A percentile compares a stretch with the other conserved stretches of the same genome.
Conservation (phyloP, 2,888 invertebrate genomes). For the Xanthostigma xanthostigma region DNA sequence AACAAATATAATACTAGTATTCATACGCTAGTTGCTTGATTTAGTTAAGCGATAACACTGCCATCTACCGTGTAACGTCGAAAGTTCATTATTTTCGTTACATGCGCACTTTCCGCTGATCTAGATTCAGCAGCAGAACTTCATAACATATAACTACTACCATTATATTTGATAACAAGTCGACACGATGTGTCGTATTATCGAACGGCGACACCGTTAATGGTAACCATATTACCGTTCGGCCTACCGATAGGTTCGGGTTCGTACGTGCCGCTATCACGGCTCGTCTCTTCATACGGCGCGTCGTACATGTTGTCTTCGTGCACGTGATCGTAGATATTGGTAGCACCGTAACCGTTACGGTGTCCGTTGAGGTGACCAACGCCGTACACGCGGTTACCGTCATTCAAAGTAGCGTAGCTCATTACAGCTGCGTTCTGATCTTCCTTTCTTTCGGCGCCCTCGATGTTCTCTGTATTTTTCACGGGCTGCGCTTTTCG, state of each 20-base stretch:
- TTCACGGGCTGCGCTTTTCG: constrained; percentile 76
- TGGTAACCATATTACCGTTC: constrained; percentile 55
- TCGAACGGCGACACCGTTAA: constrained; percentile 78
- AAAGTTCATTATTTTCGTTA: no score
- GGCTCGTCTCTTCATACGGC: constrained; percentile 51
- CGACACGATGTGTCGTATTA: constrained; percentile 24
- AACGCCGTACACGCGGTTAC: constrained; percentile 34
- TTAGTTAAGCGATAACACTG: no score
- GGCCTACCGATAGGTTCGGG: constrained; percentile 44
- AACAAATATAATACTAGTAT: no score
- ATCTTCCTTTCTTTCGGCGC: constrained; percentile 73
- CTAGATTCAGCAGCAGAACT: no score
- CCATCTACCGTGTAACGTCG: no score
- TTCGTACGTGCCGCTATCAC: constrained; percentile 41
- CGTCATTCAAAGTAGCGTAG: constrained; percentile 67
- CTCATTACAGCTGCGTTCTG: constrained; percentile 81
- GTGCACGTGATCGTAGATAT: constrained; percentile 45
- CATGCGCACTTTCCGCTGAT: no score
- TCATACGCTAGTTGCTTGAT: no score
- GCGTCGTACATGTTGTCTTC: constrained; percentile 63
- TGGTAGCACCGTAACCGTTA: constrained; percentile 22
- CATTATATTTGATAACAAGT: no score
- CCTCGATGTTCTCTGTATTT: constrained; percentile 77
- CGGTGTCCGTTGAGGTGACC: constrained; percentile 37
- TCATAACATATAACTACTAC: no score